Base-by-base conservation (phyloP, 1,140 invertebrate species). In the Rhagoletis zephyria region DNA sequence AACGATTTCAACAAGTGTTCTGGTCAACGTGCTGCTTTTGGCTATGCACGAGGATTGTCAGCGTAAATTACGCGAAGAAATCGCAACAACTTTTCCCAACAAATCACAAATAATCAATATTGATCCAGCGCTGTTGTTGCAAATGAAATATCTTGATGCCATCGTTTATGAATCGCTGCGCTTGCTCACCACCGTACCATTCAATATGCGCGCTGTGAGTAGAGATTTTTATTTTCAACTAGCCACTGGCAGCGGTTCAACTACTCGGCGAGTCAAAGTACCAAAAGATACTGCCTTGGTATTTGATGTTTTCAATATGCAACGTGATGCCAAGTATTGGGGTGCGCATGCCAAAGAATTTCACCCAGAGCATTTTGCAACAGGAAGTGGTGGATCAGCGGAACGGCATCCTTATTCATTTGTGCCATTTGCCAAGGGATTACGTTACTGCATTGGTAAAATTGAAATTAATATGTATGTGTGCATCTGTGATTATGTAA, bases 361-460 rank as follows among this genome's bases (percentile, higher is more conserved):
- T 90, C 94, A 97, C 93, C 97, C 97, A 0, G 96, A 97, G 77
- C 94, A 96, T 88, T 97, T 97, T 90, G 51, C 64, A 19, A 10
- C 51, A 1, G 56, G 51, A 40, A 5, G 7, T 56, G 12, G 77
- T 70, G 10, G 88, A 89, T 91, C 94, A 87, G 92, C 94, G 85
- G 90, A 92, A 89, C 90, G 96, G 89, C 94, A 95, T 92, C 95
- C 95, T 51, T 97, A 95, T 90, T 93, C 96, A 3, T 97, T 94
- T 87, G 93, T 97, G 88, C 96, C 96, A 19, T 97, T 97, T 90
- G 96, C 95, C 64, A 96, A 96, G 87, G 96, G 96, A 1, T 94
- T 94, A 59, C 94, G 96, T 65, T 95, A 95, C 85, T 96, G 95
- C 89, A 95, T 96, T 85, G 95, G 95, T 93, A 67, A 90, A 88